Evolutionary conservation across 2,888 invertebrate species (phyloP).

Genomic region (Limenitis camilla): DNA sequence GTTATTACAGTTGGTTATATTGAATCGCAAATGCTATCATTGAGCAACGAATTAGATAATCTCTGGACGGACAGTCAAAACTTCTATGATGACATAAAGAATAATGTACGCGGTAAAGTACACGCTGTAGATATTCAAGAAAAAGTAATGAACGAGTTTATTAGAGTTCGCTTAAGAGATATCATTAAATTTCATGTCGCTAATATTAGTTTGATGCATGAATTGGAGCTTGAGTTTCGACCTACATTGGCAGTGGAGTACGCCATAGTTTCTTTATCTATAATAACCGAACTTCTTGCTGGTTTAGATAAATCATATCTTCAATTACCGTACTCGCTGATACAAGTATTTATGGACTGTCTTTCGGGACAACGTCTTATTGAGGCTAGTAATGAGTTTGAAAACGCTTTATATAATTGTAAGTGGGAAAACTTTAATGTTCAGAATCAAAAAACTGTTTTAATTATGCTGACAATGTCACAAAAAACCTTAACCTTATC

Average conservation of each 20-base stretch:
- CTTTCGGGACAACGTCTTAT: constrained; percentile 44
- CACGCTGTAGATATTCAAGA: constrained; percentile 7
- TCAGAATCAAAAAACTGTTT: constrained; percentile 40
- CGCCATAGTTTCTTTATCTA: constrained; percentile 32
- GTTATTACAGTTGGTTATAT: constrained; percentile 41
- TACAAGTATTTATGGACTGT: constrained; percentile 46
- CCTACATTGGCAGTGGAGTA: constrained; percentile 41
- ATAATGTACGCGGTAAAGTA: constrained; percentile 1
- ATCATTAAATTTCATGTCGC: constrained; percentile 36
- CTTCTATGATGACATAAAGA: constrained; percentile 12
- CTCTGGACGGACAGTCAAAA: constrained; percentile 39
- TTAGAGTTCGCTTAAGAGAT: constrained; percentile 31
- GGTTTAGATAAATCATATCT: constrained; percentile 46
- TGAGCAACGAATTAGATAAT: constrained; percentile 38
- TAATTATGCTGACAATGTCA: constrained; percentile 41
- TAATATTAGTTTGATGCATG: constrained; percentile 32
- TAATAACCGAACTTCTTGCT: constrained; percentile 45
- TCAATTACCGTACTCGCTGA: constrained; percentile 39
- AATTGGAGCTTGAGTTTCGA: constrained; percentile 36
- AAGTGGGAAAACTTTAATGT: constrained; percentile 51
- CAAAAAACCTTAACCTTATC: constrained; percentile 47
- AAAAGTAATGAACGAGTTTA: constrained; percentile 31
- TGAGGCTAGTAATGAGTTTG: constrained; percentile 41
- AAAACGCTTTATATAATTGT: constrained; percentile 41
- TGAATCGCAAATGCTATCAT: constrained; percentile 43